A percentile compares a stretch with the other conserved stretches of the same genome.
These are phyloP conservation scores for Tragelaphus scriptus DNA, from an alignment of 2,113 vertebrate species.

Conservation along the genomic window DNA sequence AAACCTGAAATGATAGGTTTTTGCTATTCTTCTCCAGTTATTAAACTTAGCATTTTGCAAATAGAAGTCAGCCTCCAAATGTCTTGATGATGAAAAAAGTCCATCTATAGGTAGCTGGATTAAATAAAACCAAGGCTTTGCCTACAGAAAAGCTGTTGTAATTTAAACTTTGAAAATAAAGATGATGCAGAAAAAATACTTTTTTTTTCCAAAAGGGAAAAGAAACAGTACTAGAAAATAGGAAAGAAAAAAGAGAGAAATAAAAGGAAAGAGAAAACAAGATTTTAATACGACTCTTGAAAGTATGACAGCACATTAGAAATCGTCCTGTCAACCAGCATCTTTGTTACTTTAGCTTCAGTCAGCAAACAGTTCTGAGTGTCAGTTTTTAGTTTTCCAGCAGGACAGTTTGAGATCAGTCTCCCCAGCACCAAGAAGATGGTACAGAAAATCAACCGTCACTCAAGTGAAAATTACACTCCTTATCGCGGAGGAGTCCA, in stretches of 20 bases:
- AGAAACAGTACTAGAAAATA: neutral
- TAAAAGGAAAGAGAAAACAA: neutral
- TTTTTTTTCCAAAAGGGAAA: neutral
- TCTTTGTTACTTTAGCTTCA: neutral
- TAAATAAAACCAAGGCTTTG: neutral
- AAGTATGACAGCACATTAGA: neutral
- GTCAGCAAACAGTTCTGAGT: slow-evolving; percentile 15
- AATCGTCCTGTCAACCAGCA: neutral
- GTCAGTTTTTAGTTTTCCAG: neutral
- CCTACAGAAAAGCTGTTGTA: neutral
- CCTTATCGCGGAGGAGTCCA: slow-evolving; percentile 71
- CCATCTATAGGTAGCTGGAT: neutral
- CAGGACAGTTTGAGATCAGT: neutral
- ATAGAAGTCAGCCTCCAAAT: neutral
- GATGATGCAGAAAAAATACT: neutral
- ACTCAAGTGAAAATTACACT: slow-evolving; percentile 75
- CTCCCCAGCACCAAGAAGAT: slow-evolving; percentile 60
- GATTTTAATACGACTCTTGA: neutral
- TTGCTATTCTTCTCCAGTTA: neutral
- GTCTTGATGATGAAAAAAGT: neutral
- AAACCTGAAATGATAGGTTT: neutral
- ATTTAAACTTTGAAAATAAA: slow-evolving; percentile 9
- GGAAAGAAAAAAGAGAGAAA: neutral
- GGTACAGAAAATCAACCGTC: slow-evolving; percentile 45
- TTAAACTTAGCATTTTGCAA: slow-evolving; percentile 1